Percentiles rank a stretch among this genome's conserved stretches.
Conservation (phyloP, 1,140 invertebrate species). For the Achroia grisella region DNA sequence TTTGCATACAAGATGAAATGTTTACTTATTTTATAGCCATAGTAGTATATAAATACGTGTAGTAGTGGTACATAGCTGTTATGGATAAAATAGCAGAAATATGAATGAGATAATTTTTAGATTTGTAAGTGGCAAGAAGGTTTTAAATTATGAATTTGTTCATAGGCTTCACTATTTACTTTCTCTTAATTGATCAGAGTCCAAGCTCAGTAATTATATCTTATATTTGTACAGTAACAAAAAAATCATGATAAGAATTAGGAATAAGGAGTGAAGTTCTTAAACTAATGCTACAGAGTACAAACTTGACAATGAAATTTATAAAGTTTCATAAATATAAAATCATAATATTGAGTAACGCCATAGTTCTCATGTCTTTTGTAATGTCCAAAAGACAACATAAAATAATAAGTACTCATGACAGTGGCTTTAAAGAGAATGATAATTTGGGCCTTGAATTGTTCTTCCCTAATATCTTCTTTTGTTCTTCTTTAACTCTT, state of each 20-base stretch:
- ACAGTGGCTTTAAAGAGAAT: conserved; percentile 89
- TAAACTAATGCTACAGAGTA: not conserved
- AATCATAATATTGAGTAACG: not conserved
- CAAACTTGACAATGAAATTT: not conserved
- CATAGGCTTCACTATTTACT: too few species aligned
- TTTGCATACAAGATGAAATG: too few species aligned
- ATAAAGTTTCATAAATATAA: not conserved
- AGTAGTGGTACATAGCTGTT: too few species aligned
- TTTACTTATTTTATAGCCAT: too few species aligned
- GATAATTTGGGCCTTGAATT: conserved; percentile 96
- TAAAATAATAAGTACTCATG: conserved; percentile 64
- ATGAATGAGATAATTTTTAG: too few species aligned
- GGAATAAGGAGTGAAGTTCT: not conserved
- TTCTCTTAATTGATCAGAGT: too few species aligned
- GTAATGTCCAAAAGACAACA: conserved; percentile 5
- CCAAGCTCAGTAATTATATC: not conserved
- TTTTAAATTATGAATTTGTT: too few species aligned
- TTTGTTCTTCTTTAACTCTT: conserved; percentile 94
- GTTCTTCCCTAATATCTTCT: conserved; percentile 97
- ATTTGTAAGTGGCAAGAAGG: too few species aligned
- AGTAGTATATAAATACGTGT: too few species aligned
- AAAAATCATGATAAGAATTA: not conserved
- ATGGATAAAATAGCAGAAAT: too few species aligned
- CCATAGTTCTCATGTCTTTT: conserved; percentile 3
- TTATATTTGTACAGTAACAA: not conserved